A percentile compares a stretch with the other conserved stretches of the same genome.
These are phyloP conservation scores for Phataginus tricuspis DNA, from an alignment of 2,797 vertebrate genomes.

Conservation along the genomic window DNA sequence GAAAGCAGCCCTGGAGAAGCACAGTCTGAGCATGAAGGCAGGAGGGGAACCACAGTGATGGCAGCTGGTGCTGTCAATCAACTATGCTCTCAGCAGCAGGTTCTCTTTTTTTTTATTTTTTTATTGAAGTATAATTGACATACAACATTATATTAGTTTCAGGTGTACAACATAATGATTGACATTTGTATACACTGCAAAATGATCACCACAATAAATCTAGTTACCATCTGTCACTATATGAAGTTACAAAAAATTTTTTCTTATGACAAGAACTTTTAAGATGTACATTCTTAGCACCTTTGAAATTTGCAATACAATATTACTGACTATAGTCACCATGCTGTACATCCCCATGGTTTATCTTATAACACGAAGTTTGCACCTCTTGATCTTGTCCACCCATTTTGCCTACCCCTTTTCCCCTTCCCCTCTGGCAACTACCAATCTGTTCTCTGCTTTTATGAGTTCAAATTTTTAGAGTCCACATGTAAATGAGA, in stretches of 20 bases:
- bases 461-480: background rate
- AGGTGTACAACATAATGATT: background rate
- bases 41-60: background rate
- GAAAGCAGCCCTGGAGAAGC: background rate
- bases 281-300: background rate
- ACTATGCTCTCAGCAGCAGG: background rate
- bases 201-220: background rate
- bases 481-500: background rate
- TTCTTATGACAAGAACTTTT: background rate
- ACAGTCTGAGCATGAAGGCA: background rate
- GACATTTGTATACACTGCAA: background rate
- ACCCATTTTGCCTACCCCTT: background rate
- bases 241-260: background rate
- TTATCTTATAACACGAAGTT: background rate
- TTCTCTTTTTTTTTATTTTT: background rate
- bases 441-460: background rate
- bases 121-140: background rate
- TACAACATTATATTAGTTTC: background rate
- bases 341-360: background rate
- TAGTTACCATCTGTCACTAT: background rate
- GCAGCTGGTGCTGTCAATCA: constrained; percentile 43
- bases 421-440: background rate
- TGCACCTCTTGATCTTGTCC: background rate
- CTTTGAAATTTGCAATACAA: background rate
- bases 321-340: background rate